These are phyloP conservation scores for Xenops minutus DNA, from an alignment of 2,797 vertebrate species.

Conservation along the genomic window DNA sequence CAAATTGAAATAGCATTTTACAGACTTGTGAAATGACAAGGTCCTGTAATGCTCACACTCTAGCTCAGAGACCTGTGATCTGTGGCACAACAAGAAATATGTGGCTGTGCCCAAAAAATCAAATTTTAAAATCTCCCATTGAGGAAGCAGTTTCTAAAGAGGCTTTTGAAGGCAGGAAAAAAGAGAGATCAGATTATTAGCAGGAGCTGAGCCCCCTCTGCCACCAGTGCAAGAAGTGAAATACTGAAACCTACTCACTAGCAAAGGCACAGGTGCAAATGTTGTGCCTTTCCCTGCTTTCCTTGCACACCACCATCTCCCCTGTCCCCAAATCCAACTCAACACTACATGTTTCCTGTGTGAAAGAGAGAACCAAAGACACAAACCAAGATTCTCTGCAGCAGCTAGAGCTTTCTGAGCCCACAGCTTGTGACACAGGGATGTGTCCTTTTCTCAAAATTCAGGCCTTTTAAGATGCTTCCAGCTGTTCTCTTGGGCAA, in stretches of 20 bases:
- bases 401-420: background rate
- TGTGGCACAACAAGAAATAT: background rate
- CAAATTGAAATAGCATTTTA: background rate
- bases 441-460: background rate
- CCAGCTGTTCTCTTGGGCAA: accelerated
- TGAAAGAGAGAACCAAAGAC: background rate
- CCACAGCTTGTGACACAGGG: background rate
- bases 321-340: background rate
- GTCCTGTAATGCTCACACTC: background rate
- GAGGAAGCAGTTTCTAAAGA: background rate
- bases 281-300: background rate
- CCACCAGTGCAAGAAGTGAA: background rate
- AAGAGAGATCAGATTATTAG: background rate
- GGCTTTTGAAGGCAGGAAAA: background rate
- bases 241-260: background rate
- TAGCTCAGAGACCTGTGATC: background rate
- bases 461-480: background rate
- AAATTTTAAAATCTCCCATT: background rate
- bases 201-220: background rate
- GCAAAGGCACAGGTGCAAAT: background rate
- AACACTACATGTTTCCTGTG: background rate
- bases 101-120: background rate
- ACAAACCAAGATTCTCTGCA: background rate
- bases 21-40: background rate
- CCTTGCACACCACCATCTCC: background rate